Percentiles rank a stretch among this genome's conserved stretches.
These are phyloP conservation scores for Spinus olivaceus DNA, from an alignment of 2,797 vertebrate genomes.

Conservation along the genomic window DNA sequence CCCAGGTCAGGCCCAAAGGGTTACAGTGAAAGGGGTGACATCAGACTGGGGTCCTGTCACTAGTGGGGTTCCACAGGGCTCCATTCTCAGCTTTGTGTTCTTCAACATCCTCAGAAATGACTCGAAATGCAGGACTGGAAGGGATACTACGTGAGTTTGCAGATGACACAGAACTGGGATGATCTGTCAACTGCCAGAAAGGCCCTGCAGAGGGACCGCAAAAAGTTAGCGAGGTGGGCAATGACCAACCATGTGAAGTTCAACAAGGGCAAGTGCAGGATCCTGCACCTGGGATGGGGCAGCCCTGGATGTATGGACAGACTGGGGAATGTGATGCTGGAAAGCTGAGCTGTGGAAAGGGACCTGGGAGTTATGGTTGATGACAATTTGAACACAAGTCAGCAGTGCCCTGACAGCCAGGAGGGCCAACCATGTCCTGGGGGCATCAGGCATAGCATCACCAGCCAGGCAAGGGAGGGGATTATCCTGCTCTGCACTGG, in stretches of 20 bases:
- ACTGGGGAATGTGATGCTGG: neutral
- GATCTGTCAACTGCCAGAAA: neutral
- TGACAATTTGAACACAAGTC: accelerated
- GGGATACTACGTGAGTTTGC: neutral
- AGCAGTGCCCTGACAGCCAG: neutral
- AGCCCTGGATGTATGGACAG: neutral
- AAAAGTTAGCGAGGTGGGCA: neutral
- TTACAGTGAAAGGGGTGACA: neutral
- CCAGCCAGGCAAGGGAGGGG: accelerated
- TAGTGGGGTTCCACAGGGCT: neutral
- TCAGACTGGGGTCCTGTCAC: accelerated
- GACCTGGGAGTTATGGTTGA: neutral
- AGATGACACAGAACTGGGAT: neutral
- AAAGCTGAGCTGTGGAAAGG: neutral
- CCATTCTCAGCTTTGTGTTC: accelerated
- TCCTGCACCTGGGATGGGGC: neutral
- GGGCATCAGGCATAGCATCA: accelerated
- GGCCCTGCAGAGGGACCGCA: neutral
- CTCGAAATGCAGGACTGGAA: neutral
- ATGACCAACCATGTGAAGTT: neutral
- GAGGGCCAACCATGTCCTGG: neutral
- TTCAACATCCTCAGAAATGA: neutral
- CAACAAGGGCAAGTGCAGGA: neutral
- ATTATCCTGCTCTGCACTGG: neutral
- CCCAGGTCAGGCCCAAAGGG: neutral